Percentiles rank a stretch among this genome's conserved stretches.
phyloP scores from a whole-genome alignment of 2,888 invertebrate genomes.

The Mythimna loreyi region DNA sequence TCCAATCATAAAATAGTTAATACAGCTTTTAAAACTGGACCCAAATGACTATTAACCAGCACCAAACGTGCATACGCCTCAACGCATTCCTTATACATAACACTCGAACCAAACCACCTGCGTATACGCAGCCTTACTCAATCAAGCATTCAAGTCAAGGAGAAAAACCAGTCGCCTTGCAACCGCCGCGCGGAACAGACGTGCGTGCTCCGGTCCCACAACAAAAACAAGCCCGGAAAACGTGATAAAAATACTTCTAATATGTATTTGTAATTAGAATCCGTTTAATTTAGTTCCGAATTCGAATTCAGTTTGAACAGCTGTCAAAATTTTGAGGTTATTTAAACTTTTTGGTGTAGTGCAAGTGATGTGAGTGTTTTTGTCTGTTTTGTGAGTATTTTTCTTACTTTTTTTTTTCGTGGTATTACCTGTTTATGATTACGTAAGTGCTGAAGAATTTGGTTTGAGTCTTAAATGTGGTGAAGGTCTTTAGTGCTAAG shows the following conservation, averaged over 20 bases:
- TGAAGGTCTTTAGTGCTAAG: slow-evolving; percentile 15
- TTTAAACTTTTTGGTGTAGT: slow-evolving; percentile 53
- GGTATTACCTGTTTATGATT: slow-evolving; percentile 51
- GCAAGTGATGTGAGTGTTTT: slow-evolving; percentile 54
- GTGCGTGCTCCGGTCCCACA: slow-evolving; percentile 49
- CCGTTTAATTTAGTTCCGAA: slow-evolving; percentile 31
- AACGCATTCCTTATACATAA: slow-evolving; percentile 46
- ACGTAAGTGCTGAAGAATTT: slow-evolving; percentile 53
- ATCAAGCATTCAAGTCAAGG: slow-evolving; percentile 69
- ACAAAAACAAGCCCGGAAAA: slow-evolving; percentile 44
- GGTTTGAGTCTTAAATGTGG: slow-evolving; percentile 14
- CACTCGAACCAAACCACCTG: slow-evolving; percentile 63
- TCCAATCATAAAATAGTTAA: slow-evolving; percentile 4
- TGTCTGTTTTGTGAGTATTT: slow-evolving; percentile 50
- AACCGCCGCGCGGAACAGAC: slow-evolving; percentile 63
- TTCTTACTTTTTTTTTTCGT: slow-evolving; percentile 34
- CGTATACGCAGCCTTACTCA: slow-evolving; percentile 76
- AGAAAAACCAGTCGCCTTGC: slow-evolving; percentile 69
- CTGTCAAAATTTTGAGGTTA: slow-evolving; percentile 72
- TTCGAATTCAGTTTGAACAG: slow-evolving; percentile 70
- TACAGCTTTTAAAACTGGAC: slow-evolving; percentile 27
- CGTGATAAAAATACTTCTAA: slow-evolving; percentile 45
- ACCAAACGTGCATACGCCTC: slow-evolving; percentile 28
- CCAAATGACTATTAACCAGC: slow-evolving; percentile 22
- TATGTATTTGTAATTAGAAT: slow-evolving; percentile 54